Percentiles rank a stretch among this genome's conserved stretches.
Conservation (phyloP, 2,888 invertebrate genomes). For the Thereva nobilitata region DNA sequence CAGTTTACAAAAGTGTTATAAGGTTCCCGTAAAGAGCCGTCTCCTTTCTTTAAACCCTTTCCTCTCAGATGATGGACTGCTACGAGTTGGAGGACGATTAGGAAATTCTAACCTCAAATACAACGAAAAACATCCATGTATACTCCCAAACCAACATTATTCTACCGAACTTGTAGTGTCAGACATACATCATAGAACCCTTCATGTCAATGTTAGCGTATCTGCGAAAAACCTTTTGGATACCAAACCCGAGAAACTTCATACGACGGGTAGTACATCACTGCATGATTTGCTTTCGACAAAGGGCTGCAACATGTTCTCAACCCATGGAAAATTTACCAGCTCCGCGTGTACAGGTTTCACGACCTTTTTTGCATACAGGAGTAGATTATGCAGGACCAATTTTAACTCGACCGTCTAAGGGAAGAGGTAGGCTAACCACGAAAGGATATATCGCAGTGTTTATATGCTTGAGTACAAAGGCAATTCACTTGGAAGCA, state of each 20-base stretch:
- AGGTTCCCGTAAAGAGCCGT: constrained; percentile 13
- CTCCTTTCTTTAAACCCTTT: constrained; percentile 25
- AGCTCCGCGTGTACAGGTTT: constrained; percentile 9
- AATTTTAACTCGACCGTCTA: background rate
- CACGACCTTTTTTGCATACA: constrained; percentile 37
- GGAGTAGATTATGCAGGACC: constrained; percentile 40
- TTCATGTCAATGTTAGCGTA: constrained; percentile 13
- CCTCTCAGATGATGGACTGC: background rate
- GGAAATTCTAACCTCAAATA: constrained; percentile 23
- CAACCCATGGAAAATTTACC: constrained; percentile 35
- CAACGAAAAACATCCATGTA: constrained; percentile 27
- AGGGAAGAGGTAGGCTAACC: background rate
- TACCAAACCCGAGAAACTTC: constrained; percentile 2
- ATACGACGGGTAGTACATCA: background rate
- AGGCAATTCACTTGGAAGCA: constrained; percentile 35
- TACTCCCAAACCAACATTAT: constrained; percentile 21
- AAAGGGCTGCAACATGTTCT: background rate
- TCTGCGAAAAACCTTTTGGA: constrained; percentile 6
- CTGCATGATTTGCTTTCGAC: background rate
- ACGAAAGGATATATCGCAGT: constrained; percentile 34
- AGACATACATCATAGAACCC: constrained; percentile 20
- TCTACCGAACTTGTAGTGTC: constrained; percentile 15
- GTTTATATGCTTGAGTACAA: constrained; percentile 35
- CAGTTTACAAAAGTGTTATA: background rate
- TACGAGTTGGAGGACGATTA: constrained; percentile 33